phyloP scores from a whole-genome alignment of 2,797 vertebrate species.

The Lophotriccus pileatus region DNA sequence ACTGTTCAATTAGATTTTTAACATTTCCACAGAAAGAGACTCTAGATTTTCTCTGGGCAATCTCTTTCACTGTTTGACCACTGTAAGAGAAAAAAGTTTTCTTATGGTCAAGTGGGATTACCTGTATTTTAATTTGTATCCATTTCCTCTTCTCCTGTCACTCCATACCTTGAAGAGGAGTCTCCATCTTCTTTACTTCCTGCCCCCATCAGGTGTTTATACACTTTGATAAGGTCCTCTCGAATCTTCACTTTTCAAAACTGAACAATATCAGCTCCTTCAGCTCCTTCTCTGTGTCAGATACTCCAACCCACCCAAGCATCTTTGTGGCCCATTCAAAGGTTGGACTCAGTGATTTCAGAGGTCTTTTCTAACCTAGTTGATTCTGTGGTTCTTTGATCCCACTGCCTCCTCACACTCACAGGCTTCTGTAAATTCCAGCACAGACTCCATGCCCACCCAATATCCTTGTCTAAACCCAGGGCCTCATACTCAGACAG shows the following conservation, averaged over 20 bases:
- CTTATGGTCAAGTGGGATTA: not conserved
- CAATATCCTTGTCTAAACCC: not conserved
- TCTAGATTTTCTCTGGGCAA: not conserved
- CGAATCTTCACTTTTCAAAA: not conserved
- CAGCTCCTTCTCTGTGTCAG: not conserved
- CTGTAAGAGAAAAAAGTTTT: not conserved
- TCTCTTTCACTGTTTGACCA: not conserved
- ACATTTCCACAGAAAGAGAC: not conserved
- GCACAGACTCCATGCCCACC: rapidly evolving
- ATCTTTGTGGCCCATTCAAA: not conserved
- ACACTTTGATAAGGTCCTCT: not conserved
- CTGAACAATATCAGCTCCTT: not conserved
- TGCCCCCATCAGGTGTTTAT: not conserved
- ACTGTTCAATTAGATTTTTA: not conserved
- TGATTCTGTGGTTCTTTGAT: not conserved
- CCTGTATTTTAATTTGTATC: not conserved
- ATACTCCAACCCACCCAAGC: not conserved
- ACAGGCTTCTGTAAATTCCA: rapidly evolving
- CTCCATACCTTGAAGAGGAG: not conserved
- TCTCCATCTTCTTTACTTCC: not conserved
- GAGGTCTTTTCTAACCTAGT: not conserved
- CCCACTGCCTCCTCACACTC: not conserved
- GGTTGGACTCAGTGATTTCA: not conserved
- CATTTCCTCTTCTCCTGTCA: not conserved
- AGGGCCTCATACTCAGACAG: not conserved